Percentiles rank a stretch among this genome's conserved stretches.
phyloP scores from a whole-genome alignment of 2,797 vertebrate genomes.

The Graptemys geographica region DNA sequence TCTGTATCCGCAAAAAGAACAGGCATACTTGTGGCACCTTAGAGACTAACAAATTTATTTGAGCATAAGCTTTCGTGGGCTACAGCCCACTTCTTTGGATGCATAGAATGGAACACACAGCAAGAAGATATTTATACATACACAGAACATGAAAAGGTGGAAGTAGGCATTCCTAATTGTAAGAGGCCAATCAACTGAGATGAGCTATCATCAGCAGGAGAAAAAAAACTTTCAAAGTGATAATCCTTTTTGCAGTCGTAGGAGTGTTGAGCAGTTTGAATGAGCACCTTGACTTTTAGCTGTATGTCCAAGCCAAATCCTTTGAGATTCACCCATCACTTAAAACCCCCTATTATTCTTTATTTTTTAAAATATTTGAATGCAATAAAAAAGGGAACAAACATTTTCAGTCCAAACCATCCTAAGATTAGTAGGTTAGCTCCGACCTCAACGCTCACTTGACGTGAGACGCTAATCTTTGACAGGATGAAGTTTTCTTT shows the following conservation, averaged over 20 bases:
- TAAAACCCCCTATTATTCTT: neutral
- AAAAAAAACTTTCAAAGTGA: too few species aligned
- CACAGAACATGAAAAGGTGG: too few species aligned
- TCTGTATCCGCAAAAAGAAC: too few species aligned
- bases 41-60: too few species aligned
- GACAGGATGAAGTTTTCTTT: neutral
- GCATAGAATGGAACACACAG: too few species aligned
- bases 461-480: neutral
- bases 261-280: neutral
- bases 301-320: neutral
- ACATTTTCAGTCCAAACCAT: neutral
- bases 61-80: too few species aligned
- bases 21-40: too few species aligned
- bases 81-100: too few species aligned
- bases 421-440: neutral
- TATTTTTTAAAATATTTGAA: neutral
- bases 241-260: neutral
- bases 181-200: too few species aligned
- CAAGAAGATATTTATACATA: too few species aligned
- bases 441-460: neutral
- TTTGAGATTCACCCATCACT: neutral
- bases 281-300: neutral
- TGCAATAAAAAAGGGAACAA: neutral
- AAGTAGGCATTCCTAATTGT: too few species aligned
- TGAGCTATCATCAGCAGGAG: too few species aligned